phyloP scores from a whole-genome alignment of 2,797 vertebrate genomes.

The Holocentrus rufus region DNA sequence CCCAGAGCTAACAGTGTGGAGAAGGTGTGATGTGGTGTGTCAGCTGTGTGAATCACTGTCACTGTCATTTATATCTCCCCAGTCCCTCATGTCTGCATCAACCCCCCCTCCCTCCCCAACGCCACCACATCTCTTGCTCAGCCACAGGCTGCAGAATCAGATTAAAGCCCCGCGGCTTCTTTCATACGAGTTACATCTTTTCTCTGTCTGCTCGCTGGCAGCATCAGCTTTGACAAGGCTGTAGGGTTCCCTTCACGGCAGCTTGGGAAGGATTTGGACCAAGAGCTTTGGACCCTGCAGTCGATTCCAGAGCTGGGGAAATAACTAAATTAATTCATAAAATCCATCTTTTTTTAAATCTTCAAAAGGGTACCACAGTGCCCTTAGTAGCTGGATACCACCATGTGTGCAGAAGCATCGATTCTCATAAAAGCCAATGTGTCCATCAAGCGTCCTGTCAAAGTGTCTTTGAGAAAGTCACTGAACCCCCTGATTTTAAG shows the following conservation, averaged over 20 bases:
- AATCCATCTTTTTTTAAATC: not conserved
- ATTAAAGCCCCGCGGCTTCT: slow-evolving; percentile 41
- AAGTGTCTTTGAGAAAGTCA: slow-evolving; percentile 7
- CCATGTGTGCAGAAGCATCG: not conserved
- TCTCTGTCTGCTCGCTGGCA: slow-evolving; percentile 23
- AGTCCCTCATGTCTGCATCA: slow-evolving; percentile 45
- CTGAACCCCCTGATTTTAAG: too few species aligned
- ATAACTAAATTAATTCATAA: not conserved
- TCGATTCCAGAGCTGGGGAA: not conserved
- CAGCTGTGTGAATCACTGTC: slow-evolving; percentile 53
- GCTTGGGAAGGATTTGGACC: slow-evolving; percentile 22
- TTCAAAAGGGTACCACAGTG: not conserved
- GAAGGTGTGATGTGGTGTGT: slow-evolving; percentile 39
- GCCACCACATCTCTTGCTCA: slow-evolving; percentile 35
- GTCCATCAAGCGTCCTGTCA: slow-evolving; percentile 6
- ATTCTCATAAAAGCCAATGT: not conserved
- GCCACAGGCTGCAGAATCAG: slow-evolving; percentile 44
- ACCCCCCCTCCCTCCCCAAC: slow-evolving; percentile 33
- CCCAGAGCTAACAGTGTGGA: slow-evolving; percentile 9
- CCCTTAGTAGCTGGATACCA: too few species aligned
- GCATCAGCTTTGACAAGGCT: slow-evolving; percentile 26
- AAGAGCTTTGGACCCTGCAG: not conserved
- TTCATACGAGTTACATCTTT: slow-evolving; percentile 37
- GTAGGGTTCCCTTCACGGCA: slow-evolving; percentile 19
- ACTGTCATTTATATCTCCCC: slow-evolving; percentile 52